Conservation (phyloP, 2,113 vertebrate genomes). For the Hiodon tergisus region DNA sequence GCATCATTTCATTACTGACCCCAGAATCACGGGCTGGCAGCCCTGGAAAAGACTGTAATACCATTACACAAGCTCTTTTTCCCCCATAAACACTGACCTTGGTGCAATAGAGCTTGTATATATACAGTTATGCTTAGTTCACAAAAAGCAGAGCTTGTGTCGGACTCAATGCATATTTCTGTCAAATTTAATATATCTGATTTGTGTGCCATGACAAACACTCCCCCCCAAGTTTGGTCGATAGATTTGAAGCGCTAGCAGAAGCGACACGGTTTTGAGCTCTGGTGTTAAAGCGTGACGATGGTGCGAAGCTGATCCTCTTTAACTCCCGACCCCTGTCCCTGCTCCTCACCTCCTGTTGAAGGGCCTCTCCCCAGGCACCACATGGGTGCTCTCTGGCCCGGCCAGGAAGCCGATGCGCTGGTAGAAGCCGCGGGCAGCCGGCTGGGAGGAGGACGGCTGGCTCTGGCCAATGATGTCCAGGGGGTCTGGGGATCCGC, state of each 20-base stretch:
- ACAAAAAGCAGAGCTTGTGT: no score
- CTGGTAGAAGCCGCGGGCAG: slow-evolving; percentile 81
- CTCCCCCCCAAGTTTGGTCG: no score
- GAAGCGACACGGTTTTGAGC: slow-evolving; percentile 33
- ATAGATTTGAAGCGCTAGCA: not conserved
- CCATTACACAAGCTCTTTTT: not conserved
- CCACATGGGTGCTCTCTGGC: slow-evolving; percentile 82
- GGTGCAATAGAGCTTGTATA: no score
- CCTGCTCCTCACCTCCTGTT: slow-evolving; percentile 77
- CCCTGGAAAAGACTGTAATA: not conserved
- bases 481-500: slow-evolving; percentile 82
- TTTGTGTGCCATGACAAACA: no score
- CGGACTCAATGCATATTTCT: no score
- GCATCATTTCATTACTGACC: slow-evolving; percentile 6
- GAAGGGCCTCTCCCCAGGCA: slow-evolving; percentile 87
- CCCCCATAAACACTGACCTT: no score
- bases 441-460: slow-evolving; percentile 72
- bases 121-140: no score
- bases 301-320: slow-evolving; percentile 28
- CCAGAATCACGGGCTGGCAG: not conserved
- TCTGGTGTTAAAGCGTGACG: slow-evolving; percentile 41
- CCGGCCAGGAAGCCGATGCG: slow-evolving; percentile 84
- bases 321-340: not conserved
- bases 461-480: slow-evolving; percentile 75
- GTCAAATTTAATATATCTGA: no score